Evolutionary conservation across 2,888 invertebrate species (phyloP).

Genomic region (Drosophila anomalata): DNA sequence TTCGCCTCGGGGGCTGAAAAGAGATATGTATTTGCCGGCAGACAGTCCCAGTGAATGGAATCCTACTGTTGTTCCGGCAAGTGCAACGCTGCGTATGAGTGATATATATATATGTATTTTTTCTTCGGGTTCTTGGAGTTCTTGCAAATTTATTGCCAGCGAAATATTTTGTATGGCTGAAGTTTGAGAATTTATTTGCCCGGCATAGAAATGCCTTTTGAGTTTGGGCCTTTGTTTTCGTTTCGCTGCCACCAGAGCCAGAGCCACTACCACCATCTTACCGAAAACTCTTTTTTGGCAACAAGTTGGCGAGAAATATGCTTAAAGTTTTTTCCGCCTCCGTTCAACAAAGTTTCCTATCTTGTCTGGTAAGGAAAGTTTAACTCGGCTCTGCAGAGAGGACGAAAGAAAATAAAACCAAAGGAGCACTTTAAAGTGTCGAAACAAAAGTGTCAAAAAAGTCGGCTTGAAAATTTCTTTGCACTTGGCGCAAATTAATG

Average conservation of each 20-base stretch:
- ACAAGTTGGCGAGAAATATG: constrained; percentile 71
- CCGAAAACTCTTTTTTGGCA: constrained; percentile 58
- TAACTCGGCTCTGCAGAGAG: constrained; percentile 35
- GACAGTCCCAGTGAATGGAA: constrained; percentile 58
- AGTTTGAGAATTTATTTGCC: constrained; percentile 76
- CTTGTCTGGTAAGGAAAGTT: constrained; percentile 46
- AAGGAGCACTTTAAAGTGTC: constrained; percentile 77
- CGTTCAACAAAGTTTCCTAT: constrained; percentile 43
- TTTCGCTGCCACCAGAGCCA: constrained; percentile 22
- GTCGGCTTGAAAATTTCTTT: constrained; percentile 55
- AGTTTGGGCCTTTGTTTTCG: constrained; percentile 41
- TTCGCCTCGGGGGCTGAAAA: constrained; percentile 15
- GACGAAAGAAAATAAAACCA: constrained; percentile 12
- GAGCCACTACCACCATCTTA: constrained; percentile 11
- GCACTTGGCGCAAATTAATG: constrained; percentile 60
- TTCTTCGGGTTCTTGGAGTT: constrained; percentile 24
- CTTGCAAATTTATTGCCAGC: constrained; percentile 74
- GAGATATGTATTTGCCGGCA: constrained; percentile 1
- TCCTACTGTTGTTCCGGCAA: constrained; percentile 44
- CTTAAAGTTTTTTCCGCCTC: constrained; percentile 56
- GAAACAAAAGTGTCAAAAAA: constrained; percentile 77
- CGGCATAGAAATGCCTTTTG: constrained; percentile 35
- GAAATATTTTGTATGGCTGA: constrained; percentile 71
- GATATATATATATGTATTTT: constrained; percentile 67
- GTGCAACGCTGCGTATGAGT: constrained; percentile 76